These are phyloP conservation scores for Leucophora obtusa DNA, from an alignment of 2,888 invertebrate species.

Conservation along the genomic window DNA sequence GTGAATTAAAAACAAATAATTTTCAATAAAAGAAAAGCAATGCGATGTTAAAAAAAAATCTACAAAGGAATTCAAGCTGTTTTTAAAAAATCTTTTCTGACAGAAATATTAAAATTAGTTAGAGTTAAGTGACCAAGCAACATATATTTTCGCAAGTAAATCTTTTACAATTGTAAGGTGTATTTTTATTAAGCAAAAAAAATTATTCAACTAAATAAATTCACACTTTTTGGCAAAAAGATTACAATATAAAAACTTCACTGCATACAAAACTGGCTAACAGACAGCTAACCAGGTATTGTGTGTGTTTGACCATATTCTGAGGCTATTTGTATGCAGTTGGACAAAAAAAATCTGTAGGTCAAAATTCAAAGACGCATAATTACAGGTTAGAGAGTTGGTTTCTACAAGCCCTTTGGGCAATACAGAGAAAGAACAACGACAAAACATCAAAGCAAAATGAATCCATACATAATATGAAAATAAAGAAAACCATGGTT, in stretches of 20 bases:
- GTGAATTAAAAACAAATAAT: too few relatives aligned
- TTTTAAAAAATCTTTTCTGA: background rate
- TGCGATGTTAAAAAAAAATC: too few relatives aligned
- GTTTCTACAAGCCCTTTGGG: slow-evolving; percentile 53
- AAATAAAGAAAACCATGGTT: slow-evolving; percentile 22
- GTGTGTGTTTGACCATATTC: slow-evolving; percentile 65
- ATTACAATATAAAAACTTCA: slow-evolving; percentile 51
- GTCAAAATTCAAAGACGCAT: slow-evolving; percentile 72
- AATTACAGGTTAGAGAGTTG: slow-evolving; percentile 72
- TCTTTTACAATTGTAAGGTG: background rate
- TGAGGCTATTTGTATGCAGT: slow-evolving; percentile 39
- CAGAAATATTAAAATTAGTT: background rate
- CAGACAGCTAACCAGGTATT: slow-evolving; percentile 18
- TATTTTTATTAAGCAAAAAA: background rate
- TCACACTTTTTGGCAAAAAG: slow-evolving; percentile 59
- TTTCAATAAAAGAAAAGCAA: too few relatives aligned
- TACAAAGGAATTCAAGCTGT: too few relatives aligned
- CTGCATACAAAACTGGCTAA: slow-evolving; percentile 39
- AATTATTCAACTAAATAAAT: slow-evolving; percentile 46
- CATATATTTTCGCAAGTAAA: background rate
- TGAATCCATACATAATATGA: background rate
- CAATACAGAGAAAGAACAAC: slow-evolving; percentile 32
- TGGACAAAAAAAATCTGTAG: slow-evolving; percentile 65
- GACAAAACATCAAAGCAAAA: slow-evolving; percentile 13
- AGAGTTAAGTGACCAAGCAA: background rate